A percentile compares a stretch with the other conserved stretches of the same genome.
Conservation (phyloP, 2,888 invertebrate species). For the Dolomedes plantarius region DNA sequence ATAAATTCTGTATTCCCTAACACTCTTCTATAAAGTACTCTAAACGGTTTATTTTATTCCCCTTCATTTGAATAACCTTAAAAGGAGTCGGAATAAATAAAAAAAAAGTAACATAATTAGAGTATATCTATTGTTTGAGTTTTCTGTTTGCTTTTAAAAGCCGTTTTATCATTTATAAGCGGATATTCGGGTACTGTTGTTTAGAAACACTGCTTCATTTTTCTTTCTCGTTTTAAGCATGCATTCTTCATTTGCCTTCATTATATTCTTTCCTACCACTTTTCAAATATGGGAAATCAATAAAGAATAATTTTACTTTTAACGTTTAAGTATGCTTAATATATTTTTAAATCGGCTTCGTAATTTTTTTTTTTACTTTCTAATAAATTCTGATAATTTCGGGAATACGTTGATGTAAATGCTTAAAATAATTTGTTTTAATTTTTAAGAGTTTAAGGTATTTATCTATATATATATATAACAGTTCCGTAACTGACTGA, state of each 20-base stretch:
- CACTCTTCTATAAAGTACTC: constrained; percentile 3
- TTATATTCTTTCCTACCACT: too few relatives aligned
- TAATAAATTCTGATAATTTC: too few relatives aligned
- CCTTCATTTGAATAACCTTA: constrained; percentile 2
- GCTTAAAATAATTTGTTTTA: too few relatives aligned
- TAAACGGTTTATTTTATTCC: constrained; percentile 20
- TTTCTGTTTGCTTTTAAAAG: neutral
- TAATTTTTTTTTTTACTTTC: too few relatives aligned
- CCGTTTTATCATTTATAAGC: neutral
- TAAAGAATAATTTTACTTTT: too few relatives aligned
- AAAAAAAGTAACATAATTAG: neutral
- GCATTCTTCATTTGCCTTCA: neutral
- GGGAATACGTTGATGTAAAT: too few relatives aligned
- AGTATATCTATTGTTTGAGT: neutral
- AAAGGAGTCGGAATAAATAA: neutral
- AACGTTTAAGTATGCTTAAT: too few relatives aligned
- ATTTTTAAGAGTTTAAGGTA: too few relatives aligned
- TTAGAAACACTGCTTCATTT: neutral
- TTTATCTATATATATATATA: too few relatives aligned
- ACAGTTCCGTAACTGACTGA: too few relatives aligned
- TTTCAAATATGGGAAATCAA: too few relatives aligned
- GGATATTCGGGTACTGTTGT: neutral
- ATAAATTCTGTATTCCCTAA: neutral
- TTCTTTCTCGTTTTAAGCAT: neutral
- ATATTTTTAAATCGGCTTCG: too few relatives aligned